These are phyloP conservation scores for Ctenopoma multispine DNA, from an alignment of 2,797 vertebrate species.

Conservation along the genomic window DNA sequence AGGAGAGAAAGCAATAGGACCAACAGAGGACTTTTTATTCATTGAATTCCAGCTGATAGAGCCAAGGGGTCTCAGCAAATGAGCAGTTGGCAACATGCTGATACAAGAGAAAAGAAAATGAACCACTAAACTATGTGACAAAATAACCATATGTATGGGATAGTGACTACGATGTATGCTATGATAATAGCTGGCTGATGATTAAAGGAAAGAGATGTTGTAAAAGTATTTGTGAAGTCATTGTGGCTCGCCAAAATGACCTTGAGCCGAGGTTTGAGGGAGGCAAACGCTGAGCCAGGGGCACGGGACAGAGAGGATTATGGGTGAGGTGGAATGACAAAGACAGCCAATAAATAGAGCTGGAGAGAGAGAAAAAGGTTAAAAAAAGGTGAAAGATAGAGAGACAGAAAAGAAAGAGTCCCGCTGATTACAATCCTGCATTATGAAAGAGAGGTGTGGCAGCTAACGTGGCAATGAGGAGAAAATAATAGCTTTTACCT, in stretches of 20 bases:
- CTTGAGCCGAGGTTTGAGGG: constrained; percentile 63
- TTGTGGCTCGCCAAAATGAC: constrained; percentile 57
- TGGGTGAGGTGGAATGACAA: constrained; percentile 51
- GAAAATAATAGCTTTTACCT: constrained; percentile 59
- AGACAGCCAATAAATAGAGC: constrained; percentile 43
- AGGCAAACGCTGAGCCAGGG: constrained; percentile 53
- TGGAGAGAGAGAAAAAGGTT: constrained; percentile 6
- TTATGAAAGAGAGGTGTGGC: constrained; percentile 55
- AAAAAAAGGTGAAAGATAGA: neutral
- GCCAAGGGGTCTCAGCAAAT: neutral
- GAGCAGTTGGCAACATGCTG: constrained; percentile 14
- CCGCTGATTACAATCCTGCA: constrained; percentile 62
- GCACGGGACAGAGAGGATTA: constrained; percentile 64
- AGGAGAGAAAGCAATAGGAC: constrained; percentile 30
- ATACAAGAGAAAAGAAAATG: constrained; percentile 13
- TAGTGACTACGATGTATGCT: neutral
- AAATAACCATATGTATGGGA: constrained; percentile 25
- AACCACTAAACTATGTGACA: neutral
- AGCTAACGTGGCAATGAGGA: constrained; percentile 31
- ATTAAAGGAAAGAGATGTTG: constrained; percentile 17
- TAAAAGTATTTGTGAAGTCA: constrained; percentile 24
- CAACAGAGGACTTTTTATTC: constrained; percentile 13
- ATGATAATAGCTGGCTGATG: neutral
- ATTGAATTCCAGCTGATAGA: constrained; percentile 9
- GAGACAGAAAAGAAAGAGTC: constrained; percentile 20